Evolutionary conservation across 2,797 vertebrate genomes (phyloP).

Genomic region (Brachyrhaphis roseni): DNA sequence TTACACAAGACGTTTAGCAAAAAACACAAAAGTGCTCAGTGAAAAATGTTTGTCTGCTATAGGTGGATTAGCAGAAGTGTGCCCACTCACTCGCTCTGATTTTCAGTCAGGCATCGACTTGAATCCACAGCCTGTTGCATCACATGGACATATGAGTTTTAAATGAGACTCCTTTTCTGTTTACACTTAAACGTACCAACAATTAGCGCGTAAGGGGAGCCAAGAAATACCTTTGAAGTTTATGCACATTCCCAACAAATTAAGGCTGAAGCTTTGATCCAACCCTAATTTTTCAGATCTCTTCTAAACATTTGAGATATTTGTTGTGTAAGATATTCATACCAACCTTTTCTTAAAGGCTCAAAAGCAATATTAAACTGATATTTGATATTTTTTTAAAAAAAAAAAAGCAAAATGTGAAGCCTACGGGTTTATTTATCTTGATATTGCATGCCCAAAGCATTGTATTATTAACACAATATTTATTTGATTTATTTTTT

Average conservation of each 20-base stretch:
- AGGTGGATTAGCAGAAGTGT: too few relatives aligned
- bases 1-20: too few relatives aligned
- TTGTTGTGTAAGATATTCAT: not conserved
- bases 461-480: not conserved
- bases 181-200: not conserved
- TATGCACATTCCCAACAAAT: not conserved
- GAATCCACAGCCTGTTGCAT: not conserved
- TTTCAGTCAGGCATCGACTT: not conserved
- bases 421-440: not conserved
- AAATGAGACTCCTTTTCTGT: not conserved
- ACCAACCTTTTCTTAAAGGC: not conserved
- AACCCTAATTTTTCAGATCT: not conserved
- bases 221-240: not conserved
- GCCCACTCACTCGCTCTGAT: not conserved
- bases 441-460: not conserved
- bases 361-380: not conserved
- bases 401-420: not conserved
- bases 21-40: too few relatives aligned
- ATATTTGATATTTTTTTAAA: not conserved
- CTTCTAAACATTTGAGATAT: not conserved
- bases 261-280: not conserved
- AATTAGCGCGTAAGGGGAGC: not conserved
- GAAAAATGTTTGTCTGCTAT: too few relatives aligned
- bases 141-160: not conserved
- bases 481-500: not conserved